A percentile compares a stretch with the other conserved stretches of the same genome.
phyloP scores from a whole-genome alignment of 2,888 invertebrate species.

The Pristionchus entomophagus region DNA sequence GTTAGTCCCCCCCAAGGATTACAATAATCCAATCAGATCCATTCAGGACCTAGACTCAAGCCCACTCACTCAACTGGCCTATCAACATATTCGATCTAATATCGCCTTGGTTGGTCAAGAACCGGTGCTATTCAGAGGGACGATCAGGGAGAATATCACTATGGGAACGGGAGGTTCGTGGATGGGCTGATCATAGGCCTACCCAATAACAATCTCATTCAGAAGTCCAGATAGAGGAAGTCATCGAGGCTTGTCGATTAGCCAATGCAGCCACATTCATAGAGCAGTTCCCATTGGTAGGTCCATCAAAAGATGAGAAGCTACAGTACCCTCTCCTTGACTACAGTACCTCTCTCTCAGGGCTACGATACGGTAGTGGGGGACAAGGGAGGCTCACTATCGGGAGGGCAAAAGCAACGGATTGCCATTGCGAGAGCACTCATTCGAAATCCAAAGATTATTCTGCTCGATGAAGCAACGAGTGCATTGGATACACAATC shows the following conservation, averaged over 20 bases:
- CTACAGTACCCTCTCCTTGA: neutral
- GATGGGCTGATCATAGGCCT: neutral
- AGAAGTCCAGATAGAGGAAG: constrained; percentile 62
- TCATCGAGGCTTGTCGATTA: constrained; percentile 72
- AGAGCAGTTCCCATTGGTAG: constrained; percentile 68
- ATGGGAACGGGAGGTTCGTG: constrained; percentile 83
- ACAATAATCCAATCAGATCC: neutral
- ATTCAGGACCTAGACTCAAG: constrained; percentile 69
- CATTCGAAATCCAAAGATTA: constrained; percentile 44
- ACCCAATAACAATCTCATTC: neutral
- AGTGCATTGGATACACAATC: constrained; percentile 46
- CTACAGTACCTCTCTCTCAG: too few relatives aligned
- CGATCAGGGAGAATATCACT: constrained; percentile 89
- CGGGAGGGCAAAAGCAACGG: constrained; percentile 44
- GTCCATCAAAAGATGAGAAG: neutral
- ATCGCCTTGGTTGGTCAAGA: constrained; percentile 93
- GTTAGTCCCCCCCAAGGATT: constrained; percentile 77
- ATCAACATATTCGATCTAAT: constrained; percentile 84
- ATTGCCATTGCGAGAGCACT: constrained; percentile 45
- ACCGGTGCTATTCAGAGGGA: constrained; percentile 89
- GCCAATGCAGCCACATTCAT: constrained; percentile 77
- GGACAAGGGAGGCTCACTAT: constrained; percentile 26
- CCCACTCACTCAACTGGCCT: constrained; percentile 82
- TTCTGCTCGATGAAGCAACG: constrained; percentile 41
- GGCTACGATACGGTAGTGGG: constrained; percentile 44